Conservation (phyloP, 2,888 invertebrate species). For the Cataglyphis altisquamis region DNA sequence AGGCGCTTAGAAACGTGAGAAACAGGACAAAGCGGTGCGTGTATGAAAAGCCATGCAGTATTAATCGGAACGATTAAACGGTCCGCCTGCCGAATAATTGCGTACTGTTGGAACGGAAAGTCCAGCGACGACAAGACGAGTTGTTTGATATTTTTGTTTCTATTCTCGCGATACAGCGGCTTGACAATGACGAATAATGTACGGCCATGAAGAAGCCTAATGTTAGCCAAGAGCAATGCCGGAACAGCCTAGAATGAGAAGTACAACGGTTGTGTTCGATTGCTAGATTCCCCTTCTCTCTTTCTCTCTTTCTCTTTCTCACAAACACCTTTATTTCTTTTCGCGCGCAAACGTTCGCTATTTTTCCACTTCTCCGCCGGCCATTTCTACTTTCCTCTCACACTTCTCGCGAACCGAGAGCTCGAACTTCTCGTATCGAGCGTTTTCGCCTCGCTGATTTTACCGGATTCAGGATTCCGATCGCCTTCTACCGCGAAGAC, state of each 20-base stretch:
- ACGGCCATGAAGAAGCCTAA: conserved; percentile 59
- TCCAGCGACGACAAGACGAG: neutral
- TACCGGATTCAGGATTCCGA: conserved; percentile 74
- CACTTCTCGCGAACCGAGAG: conserved; percentile 18
- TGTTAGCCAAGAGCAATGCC: conserved; percentile 25
- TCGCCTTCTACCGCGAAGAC: conserved; percentile 67
- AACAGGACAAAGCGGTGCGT: conserved; percentile 1
- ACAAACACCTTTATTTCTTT: conserved; percentile 38
- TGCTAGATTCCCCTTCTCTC: conserved; percentile 25
- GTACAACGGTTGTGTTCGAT: conserved; percentile 42
- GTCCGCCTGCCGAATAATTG: conserved; percentile 40
- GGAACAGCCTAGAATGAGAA: conserved; percentile 21
- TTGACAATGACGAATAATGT: conserved; percentile 68
- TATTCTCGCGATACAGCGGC: neutral
- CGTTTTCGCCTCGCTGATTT: conserved; percentile 74
- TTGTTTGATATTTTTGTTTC: conserved; percentile 35
- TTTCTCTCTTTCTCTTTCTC: neutral
- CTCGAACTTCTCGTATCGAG: conserved; percentile 71
- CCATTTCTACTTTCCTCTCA: conserved; percentile 42
- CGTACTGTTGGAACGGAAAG: conserved; percentile 17
- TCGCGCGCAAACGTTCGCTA: conserved; percentile 43
- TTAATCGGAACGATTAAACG: conserved; percentile 18
- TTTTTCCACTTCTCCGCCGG: conserved; percentile 33
- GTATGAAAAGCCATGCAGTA: conserved; percentile 19
- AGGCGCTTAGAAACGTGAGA: conserved; percentile 7